Conservation (phyloP, 1,140 invertebrate genomes). For the Zaprionus kolodkinae region DNA sequence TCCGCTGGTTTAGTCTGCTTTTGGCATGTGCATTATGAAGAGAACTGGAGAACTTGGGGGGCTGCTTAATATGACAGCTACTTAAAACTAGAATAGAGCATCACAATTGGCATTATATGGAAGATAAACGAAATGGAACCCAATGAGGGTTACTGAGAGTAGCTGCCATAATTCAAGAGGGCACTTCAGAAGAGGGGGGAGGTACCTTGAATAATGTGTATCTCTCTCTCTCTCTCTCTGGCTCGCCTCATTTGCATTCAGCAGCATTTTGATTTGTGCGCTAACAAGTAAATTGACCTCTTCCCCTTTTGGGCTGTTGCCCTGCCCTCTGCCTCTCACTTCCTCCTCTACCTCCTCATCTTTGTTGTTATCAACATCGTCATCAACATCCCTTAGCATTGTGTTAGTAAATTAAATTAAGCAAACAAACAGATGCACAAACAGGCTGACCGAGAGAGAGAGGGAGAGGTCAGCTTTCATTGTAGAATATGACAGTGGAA, state of each 20-base stretch:
- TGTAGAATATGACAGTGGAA: slow-evolving; percentile 44
- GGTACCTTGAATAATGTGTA: slow-evolving; percentile 4
- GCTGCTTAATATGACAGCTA: slow-evolving; percentile 47
- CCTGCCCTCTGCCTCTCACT: not conserved
- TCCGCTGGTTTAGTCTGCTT: slow-evolving; percentile 3
- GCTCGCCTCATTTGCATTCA: slow-evolving; percentile 47
- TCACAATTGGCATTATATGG: not conserved
- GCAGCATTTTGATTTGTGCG: slow-evolving; percentile 54
- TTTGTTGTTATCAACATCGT: slow-evolving; percentile 39
- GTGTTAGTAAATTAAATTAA: slow-evolving; percentile 74
- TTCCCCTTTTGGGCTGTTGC: slow-evolving; percentile 7
- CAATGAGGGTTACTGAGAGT: slow-evolving; percentile 23
- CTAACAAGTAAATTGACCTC: slow-evolving; percentile 71
- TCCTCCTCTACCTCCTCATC: not conserved
- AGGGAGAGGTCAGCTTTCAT: slow-evolving; percentile 33
- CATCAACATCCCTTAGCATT: slow-evolving; percentile 45
- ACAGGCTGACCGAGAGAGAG: slow-evolving; percentile 7
- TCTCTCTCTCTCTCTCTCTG: not conserved
- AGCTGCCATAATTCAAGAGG: slow-evolving; percentile 46
- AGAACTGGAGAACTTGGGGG: slow-evolving; percentile 15
- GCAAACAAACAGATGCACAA: slow-evolving; percentile 59
- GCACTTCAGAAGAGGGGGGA: slow-evolving; percentile 13
- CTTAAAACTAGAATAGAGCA: slow-evolving; percentile 41
- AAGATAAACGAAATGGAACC: not conserved
- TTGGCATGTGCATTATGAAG: slow-evolving; percentile 17